Conservation (phyloP, 1,140 invertebrate genomes). For the Bombus polaris region DNA sequence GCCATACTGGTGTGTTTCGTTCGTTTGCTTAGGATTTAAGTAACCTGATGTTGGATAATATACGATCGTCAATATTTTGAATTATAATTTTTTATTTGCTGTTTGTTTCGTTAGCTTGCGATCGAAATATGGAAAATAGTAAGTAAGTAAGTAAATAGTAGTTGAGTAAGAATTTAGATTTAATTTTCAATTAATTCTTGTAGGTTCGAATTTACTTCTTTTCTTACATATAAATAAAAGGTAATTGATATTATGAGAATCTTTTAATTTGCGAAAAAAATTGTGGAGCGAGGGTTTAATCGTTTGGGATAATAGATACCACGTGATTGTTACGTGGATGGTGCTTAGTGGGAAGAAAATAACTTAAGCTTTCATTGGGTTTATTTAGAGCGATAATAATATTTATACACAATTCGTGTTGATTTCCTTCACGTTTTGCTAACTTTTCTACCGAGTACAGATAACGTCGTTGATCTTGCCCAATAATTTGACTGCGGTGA, state of each 20-base stretch:
- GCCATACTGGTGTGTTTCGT: background rate
- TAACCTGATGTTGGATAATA: background rate
- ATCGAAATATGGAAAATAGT: too few species aligned
- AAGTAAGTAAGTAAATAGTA: too few species aligned
- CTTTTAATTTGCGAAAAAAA: background rate
- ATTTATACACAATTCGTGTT: too few species aligned
- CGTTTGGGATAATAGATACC: background rate
- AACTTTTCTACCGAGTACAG: background rate
- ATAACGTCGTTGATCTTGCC: background rate
- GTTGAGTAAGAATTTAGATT: too few species aligned
- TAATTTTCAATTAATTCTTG: background rate
- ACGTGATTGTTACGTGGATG: background rate
- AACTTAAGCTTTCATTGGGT: too few species aligned
- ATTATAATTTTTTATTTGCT: too few species aligned
- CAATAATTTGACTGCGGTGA: background rate
- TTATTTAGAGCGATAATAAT: too few species aligned
- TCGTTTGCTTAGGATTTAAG: background rate
- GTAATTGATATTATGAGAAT: background rate
- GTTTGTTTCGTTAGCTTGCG: too few species aligned
- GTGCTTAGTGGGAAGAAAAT: too few species aligned
- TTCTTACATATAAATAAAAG: background rate
- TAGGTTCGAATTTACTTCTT: background rate
- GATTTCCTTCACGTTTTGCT: background rate
- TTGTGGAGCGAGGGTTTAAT: background rate
- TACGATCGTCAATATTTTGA: too few species aligned